Evolutionary conservation across 2,888 invertebrate species (phyloP), one percentile per base, ranked within the genome.

Genomic region (Oligia strigilis): DNA sequence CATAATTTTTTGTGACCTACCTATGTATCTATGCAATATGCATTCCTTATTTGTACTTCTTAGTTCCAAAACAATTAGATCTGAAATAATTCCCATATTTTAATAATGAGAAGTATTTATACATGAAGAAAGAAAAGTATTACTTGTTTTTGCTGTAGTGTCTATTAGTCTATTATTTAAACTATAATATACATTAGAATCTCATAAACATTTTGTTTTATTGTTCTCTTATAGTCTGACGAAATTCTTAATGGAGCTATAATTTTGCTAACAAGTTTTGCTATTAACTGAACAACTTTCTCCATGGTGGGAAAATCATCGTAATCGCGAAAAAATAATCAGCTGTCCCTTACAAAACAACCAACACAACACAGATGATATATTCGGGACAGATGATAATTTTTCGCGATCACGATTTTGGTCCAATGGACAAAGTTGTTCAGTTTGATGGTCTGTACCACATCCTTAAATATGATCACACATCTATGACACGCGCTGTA

Each of bases 131-230:
- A 64, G 17, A 14, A 58, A 69, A 67, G 46, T 72, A 40, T 72
- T 66, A 69, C 17, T 46, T 66, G n/a, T 58, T 66, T 73, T 43
- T 14, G 40, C n/a, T 40, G 29, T 49, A 62, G 46, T 36, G 19
- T n/a, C n/a, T 43, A n/a, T 43, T 69, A 72, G 67, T n/a, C 14
- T 69, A 82, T 75, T 72, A 66, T 75, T 86, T 46, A 19, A 58
- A 58, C 14, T n/a, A 11, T 75, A 86, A 73, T 86, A 83, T 66
- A 86, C 62, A 29, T 82, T 40, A 36, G 17, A 66, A 77, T 67
- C 17, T 13, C 8, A 9, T 52, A 58, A 46, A 58, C 0, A 14
- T 52, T 55, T 82, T 72, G 74, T 82, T 83, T 82, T 82, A 73
- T 85, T 85, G 0, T 60, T 43, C 14, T 67, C 14, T 40, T 58